Base-by-base conservation (phyloP, 2,888 invertebrate species). In the Rhyacophila evoluta region DNA sequence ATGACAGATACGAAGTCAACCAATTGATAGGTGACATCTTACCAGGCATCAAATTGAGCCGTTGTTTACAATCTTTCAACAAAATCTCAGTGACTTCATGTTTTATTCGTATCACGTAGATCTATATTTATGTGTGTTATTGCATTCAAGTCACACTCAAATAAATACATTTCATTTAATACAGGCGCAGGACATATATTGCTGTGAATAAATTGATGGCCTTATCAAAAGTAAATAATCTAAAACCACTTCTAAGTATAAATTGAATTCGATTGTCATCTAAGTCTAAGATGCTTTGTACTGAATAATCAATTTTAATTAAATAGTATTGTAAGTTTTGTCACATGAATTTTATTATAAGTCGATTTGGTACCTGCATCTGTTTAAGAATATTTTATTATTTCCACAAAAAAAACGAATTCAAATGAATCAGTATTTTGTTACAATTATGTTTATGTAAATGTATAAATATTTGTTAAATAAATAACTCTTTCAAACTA, bases 141-240 rank as follows among this genome's bases (percentile, higher is more conserved):
- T 6, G 25, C 55, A 55, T 55, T 12, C 55, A 55, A 55, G 55
- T 19, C 55, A 55, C 55, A 55, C 8, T 19, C 19, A 25, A 0
- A 6, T 19, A 25, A 55, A 55, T 19, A 55, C 6, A 55, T 55
- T 19, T 12, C 19, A n/a, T 25, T 55, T 55, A 55, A 55, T 19
- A 55, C 19, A 55, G 39, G 15, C 39, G 19, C 25, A 10, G 55
- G 19, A 19, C 55, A 55, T 55, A 55, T 55, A 55, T 55, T 19
- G 19, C 10, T 19, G 55, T 19, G 55, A 19, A 55, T 55, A 55
- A 19, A 55, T 55, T 55, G 55, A 55, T 55, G 55, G 55, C 19
- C 55, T 55, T 55, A 55, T 55, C 55, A 55, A 55, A n/a, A 19
- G 19, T 55, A 55, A 55, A 8, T 55, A 55, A 55, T 55, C 55